Evolutionary conservation across 2,888 invertebrate genomes (phyloP).

Genomic region (Hirudinaria manillensis): DNA sequence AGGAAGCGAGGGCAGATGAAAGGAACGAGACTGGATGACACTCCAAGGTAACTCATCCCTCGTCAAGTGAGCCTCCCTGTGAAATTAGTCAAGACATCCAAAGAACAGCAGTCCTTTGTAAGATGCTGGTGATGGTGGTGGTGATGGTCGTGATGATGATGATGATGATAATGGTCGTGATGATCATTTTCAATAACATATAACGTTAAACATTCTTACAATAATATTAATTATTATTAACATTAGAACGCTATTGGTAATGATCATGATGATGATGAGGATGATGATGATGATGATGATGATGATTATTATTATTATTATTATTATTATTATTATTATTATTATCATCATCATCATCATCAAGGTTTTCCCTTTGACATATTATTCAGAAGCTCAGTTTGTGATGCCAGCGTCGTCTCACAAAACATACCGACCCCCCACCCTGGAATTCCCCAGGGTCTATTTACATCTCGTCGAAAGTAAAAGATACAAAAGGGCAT

Average conservation of each 20-base stretch:
- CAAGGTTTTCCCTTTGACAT: not conserved
- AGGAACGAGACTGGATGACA: too few species aligned
- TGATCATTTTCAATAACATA: not conserved
- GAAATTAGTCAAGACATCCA: too few species aligned
- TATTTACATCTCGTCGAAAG: too few species aligned
- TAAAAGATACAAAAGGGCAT: too few species aligned
- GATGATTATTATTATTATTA: not conserved
- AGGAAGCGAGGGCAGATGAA: too few species aligned
- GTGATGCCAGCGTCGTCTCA: too few species aligned
- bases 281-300: constrained; percentile 7
- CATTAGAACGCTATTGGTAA: not conserved
- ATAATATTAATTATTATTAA: not conserved
- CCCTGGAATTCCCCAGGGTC: too few species aligned
- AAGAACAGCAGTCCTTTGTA: not conserved
- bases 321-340: not conserved
- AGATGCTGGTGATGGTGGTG: constrained; percentile 9
- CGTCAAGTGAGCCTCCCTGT: too few species aligned
- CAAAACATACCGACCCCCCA: too few species aligned
- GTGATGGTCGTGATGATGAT: constrained; percentile 16
- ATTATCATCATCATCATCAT: not conserved
- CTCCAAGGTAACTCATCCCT: too few species aligned
- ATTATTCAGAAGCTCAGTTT: not conserved
- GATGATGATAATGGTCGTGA: not conserved
- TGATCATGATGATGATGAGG: not conserved
- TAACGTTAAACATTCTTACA: not conserved